These are phyloP conservation scores for Syngnathoides biaculeatus DNA, from an alignment of 2,113 vertebrate species.

Conservation along the genomic window DNA sequence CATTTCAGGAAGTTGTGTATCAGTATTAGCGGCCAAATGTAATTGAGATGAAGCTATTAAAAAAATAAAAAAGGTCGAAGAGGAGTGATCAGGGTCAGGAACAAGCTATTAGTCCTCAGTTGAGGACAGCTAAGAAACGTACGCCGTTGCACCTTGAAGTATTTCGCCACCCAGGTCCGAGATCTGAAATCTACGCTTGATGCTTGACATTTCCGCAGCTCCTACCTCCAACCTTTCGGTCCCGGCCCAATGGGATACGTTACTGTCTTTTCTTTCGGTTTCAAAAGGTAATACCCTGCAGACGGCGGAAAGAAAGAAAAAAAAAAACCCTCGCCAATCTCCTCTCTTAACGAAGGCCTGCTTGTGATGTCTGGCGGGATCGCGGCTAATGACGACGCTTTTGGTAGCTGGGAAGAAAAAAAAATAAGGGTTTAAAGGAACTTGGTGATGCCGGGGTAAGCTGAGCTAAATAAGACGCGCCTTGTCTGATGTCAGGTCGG, in stretches of 20 bases:
- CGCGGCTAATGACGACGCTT: conserved; percentile 51
- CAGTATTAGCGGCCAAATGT: no score
- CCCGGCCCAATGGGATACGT: neutral
- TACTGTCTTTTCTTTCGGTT: neutral
- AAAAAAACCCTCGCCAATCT: conserved; percentile 30
- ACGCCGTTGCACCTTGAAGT: neutral
- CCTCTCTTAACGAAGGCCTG: conserved; percentile 36
- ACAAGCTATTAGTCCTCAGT: neutral
- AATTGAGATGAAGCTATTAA: neutral
- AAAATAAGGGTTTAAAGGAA: neutral
- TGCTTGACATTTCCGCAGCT: neutral
- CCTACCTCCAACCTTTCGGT: neutral
- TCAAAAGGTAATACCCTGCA: conserved; percentile 21
- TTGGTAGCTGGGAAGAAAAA: conserved; percentile 27
- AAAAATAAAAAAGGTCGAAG: neutral
- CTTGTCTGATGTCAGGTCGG: conserved; percentile 29
- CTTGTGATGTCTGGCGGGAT: conserved; percentile 43
- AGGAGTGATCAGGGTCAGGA: neutral
- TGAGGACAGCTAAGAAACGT: neutral
- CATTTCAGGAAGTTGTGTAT: neutral
- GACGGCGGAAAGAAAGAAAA: conserved; percentile 25
- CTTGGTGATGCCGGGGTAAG: neutral
- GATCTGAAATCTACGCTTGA: neutral
- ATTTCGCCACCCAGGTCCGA: neutral
- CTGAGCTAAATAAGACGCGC: conserved; percentile 34